phyloP scores from a whole-genome alignment of 2,888 invertebrate genomes.

The Peribatodes rhomboidaria region DNA sequence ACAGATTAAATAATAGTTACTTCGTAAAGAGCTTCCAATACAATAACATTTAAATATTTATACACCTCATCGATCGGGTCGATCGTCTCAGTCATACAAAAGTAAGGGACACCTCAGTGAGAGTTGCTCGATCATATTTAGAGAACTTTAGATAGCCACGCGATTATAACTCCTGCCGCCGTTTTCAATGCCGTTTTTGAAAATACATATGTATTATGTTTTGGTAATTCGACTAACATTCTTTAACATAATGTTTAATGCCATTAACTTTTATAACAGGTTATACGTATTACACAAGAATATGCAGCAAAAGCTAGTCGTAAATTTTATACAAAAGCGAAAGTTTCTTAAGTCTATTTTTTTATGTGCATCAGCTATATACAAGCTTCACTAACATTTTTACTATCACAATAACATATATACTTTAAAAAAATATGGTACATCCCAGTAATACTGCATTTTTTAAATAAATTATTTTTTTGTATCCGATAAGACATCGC shows the following conservation, averaged over 20 bases:
- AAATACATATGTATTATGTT: conserved; percentile 42
- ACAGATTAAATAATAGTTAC: conserved; percentile 5
- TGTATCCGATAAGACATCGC: not conserved
- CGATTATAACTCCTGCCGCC: not conserved
- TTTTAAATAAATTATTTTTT: not conserved
- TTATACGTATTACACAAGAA: conserved; percentile 50
- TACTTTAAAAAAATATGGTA: conserved; percentile 15
- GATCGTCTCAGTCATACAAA: not conserved
- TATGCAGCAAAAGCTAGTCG: conserved; percentile 48
- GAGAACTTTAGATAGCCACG: not conserved
- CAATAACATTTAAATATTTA: conserved; percentile 10
- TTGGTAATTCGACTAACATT: conserved; percentile 79
- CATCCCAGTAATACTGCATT: conserved; percentile 3
- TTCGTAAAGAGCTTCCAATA: conserved; percentile 3
- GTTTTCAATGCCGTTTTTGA: not conserved
- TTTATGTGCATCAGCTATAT: conserved; percentile 61
- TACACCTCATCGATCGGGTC: conserved; percentile 8
- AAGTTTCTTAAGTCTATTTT: conserved; percentile 54
- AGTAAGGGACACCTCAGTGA: not conserved
- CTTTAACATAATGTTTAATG: conserved; percentile 53
- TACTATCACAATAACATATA: conserved; percentile 67
- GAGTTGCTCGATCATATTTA: not conserved
- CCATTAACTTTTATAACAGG: conserved; percentile 58
- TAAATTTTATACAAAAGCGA: conserved; percentile 58
- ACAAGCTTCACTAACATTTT: conserved; percentile 64